A percentile compares a stretch with the other conserved stretches of the same genome.
phyloP scores from a whole-genome alignment of 1,140 invertebrate species.

The Leucophenga varia region DNA sequence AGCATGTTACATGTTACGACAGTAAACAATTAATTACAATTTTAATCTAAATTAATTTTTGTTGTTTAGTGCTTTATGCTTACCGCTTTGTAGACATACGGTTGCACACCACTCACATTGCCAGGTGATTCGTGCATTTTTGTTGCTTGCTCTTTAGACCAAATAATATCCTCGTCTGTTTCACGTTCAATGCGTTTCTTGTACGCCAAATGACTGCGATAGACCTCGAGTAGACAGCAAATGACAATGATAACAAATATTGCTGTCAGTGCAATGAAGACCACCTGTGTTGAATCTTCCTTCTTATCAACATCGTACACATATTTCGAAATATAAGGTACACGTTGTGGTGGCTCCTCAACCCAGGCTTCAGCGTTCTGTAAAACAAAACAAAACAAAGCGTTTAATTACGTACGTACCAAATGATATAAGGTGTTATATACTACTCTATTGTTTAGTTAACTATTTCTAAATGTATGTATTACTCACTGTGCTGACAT shows the following conservation, averaged over 20 bases:
- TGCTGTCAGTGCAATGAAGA: slow-evolving; percentile 70
- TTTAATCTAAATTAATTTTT: slow-evolving; percentile 14
- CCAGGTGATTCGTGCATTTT: slow-evolving; percentile 62
- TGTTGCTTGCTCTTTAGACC: slow-evolving; percentile 67
- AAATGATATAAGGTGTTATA: too few relatives aligned
- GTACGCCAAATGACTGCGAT: slow-evolving; percentile 66
- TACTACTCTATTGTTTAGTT: too few relatives aligned
- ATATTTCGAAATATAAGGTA: slow-evolving; percentile 72
- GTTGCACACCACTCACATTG: slow-evolving; percentile 39
- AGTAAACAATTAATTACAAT: slow-evolving; percentile 14
- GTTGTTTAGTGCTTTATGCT: slow-evolving; percentile 18
- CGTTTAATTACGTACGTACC: too few relatives aligned
- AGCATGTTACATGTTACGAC: slow-evolving; percentile 1
- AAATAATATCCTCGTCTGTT: slow-evolving; percentile 68
- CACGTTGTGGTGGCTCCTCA: slow-evolving; percentile 73
- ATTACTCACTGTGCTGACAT: slow-evolving; percentile 67
- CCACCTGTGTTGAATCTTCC: slow-evolving; percentile 74
- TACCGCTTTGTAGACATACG: slow-evolving; percentile 54
- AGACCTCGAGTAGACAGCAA: slow-evolving; percentile 66
- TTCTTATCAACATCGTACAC: slow-evolving; percentile 67
- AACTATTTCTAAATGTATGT: too few relatives aligned
- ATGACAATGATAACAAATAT: slow-evolving; percentile 69
- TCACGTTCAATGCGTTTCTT: slow-evolving; percentile 68
- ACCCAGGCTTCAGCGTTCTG: slow-evolving; percentile 73
- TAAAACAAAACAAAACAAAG: too few relatives aligned